Base-by-base conservation (phyloP, 2,113 vertebrate species). In the Rousettus leschenaultii region DNA sequence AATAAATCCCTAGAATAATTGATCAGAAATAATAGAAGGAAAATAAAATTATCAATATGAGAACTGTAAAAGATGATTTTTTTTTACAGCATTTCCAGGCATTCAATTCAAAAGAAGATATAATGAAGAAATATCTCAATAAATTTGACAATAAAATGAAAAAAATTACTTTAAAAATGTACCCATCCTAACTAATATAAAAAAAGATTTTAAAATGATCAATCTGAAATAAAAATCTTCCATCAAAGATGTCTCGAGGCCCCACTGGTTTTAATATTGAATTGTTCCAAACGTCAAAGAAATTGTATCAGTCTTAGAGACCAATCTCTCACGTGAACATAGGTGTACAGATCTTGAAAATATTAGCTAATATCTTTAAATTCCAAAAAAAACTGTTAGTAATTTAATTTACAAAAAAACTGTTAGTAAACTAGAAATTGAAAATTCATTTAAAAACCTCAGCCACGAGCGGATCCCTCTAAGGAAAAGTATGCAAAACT, bases 151-250 rank as follows among this genome's bases (percentile, higher is more conserved):
- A 85, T 63, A 26, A 40, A 90, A n/a, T 86, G 3, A 94, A 95
- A 94, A 95, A 93, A 59, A 77, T 48, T 92, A 78, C 45, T 75
- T 85, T 10, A 80, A 96, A 85, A 89, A 70, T 68, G 55, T 13
- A 70, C 24, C 26, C 3, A 66, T 26, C 24, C 2, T 79, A 86
- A 53, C 1, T 79, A 68, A 92, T 4, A 59, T 22, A 86, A 26
- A 45, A 74, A 35, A 22, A 86, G 45, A 63, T 78, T 48, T 91
- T 2, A 71, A 91, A 87, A 83, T 77, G 28, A 82, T 70, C 51
- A 71, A 16, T 61, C 28, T 79, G 13, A 84, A 92, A 79, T 48
- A 77, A 87, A 94, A 84, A 91, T 24, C n/a, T 94, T 84, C 51
- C 35, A 43, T 78, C 87, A 84, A 79, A 93, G 33, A 70, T 66